phyloP scores from a whole-genome alignment of 2,888 invertebrate genomes.

The Trissoscelio sp. region DNA sequence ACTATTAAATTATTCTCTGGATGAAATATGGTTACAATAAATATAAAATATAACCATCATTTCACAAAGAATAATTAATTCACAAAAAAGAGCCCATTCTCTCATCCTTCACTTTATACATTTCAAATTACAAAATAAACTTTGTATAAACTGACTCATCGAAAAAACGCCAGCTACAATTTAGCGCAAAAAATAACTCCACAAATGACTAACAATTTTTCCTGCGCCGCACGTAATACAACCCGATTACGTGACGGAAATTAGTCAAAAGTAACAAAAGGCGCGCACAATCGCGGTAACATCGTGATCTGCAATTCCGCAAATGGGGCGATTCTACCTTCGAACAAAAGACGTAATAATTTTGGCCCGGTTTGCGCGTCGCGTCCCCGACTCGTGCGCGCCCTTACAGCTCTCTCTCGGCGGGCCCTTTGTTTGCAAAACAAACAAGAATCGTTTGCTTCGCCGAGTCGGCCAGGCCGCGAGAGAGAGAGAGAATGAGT shows the following conservation, averaged over 20 bases:
- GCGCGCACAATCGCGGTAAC: slow-evolving; percentile 78
- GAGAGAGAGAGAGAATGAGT: slow-evolving; percentile 53
- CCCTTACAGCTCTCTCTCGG: slow-evolving; percentile 60
- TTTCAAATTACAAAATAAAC: too few relatives aligned
- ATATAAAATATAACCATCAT: too few relatives aligned
- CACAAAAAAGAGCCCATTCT: too few relatives aligned
- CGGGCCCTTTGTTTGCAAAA: slow-evolving; percentile 82
- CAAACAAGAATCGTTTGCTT: slow-evolving; percentile 83
- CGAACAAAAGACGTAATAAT: slow-evolving; percentile 83
- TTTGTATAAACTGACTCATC: neutral
- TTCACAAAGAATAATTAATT: too few relatives aligned
- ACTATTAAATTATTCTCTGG: too few relatives aligned
- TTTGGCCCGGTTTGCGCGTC: slow-evolving; percentile 73
- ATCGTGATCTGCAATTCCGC: slow-evolving; percentile 82
- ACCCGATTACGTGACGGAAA: slow-evolving; percentile 78
- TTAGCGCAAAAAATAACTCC: neutral
- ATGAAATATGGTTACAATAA: too few relatives aligned
- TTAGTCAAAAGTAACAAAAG: slow-evolving; percentile 82
- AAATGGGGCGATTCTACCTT: slow-evolving; percentile 81
- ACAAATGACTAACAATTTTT: slow-evolving; percentile 24
- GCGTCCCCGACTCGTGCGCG: slow-evolving; percentile 68
- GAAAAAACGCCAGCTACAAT: neutral
- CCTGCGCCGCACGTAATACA: slow-evolving; percentile 70
- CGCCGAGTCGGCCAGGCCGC: slow-evolving; percentile 71
- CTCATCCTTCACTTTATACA: too few relatives aligned